phyloP scores from a whole-genome alignment of 2,888 invertebrate genomes.

The Chymomyza fuscimana region DNA sequence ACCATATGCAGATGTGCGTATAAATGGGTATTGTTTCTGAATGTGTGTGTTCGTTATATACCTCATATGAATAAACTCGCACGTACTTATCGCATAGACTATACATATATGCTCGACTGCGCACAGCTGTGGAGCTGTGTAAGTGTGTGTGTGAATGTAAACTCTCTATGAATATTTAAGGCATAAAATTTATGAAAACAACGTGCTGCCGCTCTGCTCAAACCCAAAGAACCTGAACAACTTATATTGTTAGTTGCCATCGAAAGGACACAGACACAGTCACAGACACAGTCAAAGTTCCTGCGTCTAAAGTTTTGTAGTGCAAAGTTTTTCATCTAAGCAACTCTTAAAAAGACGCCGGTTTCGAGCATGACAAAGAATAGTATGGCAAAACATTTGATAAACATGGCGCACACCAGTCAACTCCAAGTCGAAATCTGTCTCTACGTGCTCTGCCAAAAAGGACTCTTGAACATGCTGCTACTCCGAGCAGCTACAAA shows the following conservation, averaged over 20 bases:
- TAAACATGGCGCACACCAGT: slow-evolving; percentile 62
- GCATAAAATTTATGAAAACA: slow-evolving; percentile 68
- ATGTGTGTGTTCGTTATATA: not conserved
- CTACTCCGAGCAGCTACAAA: slow-evolving; percentile 52
- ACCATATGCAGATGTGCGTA: slow-evolving; percentile 58
- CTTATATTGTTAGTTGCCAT: not conserved
- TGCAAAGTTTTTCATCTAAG: slow-evolving; percentile 50
- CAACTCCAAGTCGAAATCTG: not conserved
- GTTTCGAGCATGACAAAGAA: slow-evolving; percentile 64
- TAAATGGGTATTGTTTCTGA: not conserved
- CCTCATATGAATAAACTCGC: slow-evolving; percentile 71
- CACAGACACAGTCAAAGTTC: slow-evolving; percentile 11
- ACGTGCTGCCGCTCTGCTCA: slow-evolving; percentile 52
- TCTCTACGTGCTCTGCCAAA: not conserved
- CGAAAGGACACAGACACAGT: not conserved
- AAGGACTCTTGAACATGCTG: slow-evolving; percentile 43
- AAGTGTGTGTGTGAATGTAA: slow-evolving; percentile 21
- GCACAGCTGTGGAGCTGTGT: slow-evolving; percentile 58
- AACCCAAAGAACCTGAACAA: not conserved
- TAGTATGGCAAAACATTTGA: slow-evolving; percentile 63
- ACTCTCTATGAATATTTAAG: slow-evolving; percentile 66
- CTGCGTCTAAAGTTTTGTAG: slow-evolving; percentile 54
- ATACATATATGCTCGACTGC: slow-evolving; percentile 58
- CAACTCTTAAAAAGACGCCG: slow-evolving; percentile 2
- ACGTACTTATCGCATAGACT: slow-evolving; percentile 73